Percentiles rank a stretch among this genome's conserved stretches.
Evolutionary conservation across 1,140 invertebrate species (phyloP).

Genomic region (Anastrepha ludens): DNA sequence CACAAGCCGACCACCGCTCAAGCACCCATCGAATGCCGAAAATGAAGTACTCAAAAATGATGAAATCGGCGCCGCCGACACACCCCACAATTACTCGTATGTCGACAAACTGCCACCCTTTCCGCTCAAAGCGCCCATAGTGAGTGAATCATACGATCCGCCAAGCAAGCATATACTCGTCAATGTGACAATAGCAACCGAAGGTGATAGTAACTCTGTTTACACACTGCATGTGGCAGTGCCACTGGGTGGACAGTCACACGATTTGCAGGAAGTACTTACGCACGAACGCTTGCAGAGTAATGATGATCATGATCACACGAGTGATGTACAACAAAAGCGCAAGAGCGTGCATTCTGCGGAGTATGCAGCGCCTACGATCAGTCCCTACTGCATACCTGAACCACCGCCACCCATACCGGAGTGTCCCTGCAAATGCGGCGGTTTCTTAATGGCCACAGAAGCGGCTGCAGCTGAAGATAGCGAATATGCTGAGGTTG

Average conservation of each 20-base stretch:
- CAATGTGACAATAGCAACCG: conserved; percentile 72
- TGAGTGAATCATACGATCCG: conserved; percentile 65
- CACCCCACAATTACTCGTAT: not conserved
- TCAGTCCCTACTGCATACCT: conserved; percentile 62
- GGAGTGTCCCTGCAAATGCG: conserved; percentile 69
- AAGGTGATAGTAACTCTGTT: conserved; percentile 68
- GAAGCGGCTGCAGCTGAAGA: not conserved
- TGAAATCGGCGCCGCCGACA: not conserved
- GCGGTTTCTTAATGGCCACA: not conserved
- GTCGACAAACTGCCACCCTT: conserved; percentile 55
- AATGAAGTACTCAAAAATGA: conserved; percentile 46
- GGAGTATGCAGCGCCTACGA: not conserved
- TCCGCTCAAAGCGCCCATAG: conserved; percentile 64
- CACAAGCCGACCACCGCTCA: not conserved
- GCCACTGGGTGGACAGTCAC: conserved; percentile 62
- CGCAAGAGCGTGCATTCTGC: not conserved
- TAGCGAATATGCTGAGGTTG: not conserved
- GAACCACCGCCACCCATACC: conserved; percentile 72
- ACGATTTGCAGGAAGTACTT: conserved; percentile 65
- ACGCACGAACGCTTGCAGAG: conserved; percentile 61
- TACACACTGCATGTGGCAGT: conserved; percentile 72
- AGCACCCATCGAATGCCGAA: not conserved
- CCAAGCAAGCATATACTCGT: conserved; percentile 68
- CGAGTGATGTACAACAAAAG: not conserved
- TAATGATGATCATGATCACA: not conserved